Evolutionary conservation across 2,797 vertebrate species (phyloP).

Genomic region (Poeciliopsis infans): DNA sequence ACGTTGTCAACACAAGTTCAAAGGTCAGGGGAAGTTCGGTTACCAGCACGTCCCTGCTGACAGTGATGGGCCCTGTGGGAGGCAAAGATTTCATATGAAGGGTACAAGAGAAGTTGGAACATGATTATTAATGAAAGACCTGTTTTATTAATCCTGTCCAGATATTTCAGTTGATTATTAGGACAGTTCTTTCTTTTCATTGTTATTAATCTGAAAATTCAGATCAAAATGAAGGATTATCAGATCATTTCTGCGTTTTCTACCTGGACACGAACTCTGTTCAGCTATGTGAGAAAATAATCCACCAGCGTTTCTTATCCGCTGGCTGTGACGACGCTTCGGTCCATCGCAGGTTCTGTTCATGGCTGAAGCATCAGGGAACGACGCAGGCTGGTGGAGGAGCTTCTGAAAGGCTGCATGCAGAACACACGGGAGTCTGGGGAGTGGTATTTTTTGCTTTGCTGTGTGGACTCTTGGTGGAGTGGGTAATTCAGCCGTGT

Average conservation of each 20-base stretch:
- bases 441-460: slow-evolving; percentile 76
- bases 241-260: not conserved
- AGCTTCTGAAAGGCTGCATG: slow-evolving; percentile 69
- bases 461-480: slow-evolving; percentile 71
- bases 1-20: slow-evolving; percentile 69
- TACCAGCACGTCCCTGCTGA: not conserved
- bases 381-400: not conserved
- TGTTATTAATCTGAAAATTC: slow-evolving; percentile 11
- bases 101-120: slow-evolving; percentile 3
- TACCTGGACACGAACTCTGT: not conserved
- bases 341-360: slow-evolving; percentile 42
- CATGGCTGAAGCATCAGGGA: not conserved
- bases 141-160: slow-evolving; percentile 53
- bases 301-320: slow-evolving; percentile 25
- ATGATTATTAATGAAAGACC: slow-evolving; percentile 30
- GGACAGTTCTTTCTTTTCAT: slow-evolving; percentile 41
- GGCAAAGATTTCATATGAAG: slow-evolving; percentile 11
- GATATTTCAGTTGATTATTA: slow-evolving; percentile 37
- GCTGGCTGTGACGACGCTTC: slow-evolving; percentile 35
- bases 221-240: slow-evolving; percentile 19
- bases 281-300: not conserved
- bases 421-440: slow-evolving; percentile 63
- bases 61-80: slow-evolving; percentile 42
- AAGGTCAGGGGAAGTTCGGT: slow-evolving; percentile 45
- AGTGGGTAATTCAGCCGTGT: slow-evolving; percentile 70